phyloP scores from a whole-genome alignment of 1,140 invertebrate species.

The Melanaphis sacchari region DNA sequence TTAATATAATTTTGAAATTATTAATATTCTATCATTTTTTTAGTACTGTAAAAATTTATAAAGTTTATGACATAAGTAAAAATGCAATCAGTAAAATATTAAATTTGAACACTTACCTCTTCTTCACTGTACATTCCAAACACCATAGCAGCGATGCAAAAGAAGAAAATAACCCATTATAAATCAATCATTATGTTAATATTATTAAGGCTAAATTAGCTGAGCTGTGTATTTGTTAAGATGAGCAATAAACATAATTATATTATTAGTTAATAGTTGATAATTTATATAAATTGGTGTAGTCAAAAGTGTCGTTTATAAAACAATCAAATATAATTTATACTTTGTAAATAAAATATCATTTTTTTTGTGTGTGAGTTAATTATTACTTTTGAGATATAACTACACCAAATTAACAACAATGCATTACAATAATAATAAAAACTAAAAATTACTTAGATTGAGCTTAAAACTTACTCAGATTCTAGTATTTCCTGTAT shows the following conservation, averaged over 20 bases:
- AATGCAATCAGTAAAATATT: slow-evolving; percentile 6
- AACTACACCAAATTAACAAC: not conserved
- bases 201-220: slow-evolving; percentile 34
- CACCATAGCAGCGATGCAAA: slow-evolving; percentile 49
- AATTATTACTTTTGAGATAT: not conserved
- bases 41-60: not conserved
- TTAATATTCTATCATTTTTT: not conserved
- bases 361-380: not conserved
- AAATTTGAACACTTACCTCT: slow-evolving; percentile 49
- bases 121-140: slow-evolving; percentile 58
- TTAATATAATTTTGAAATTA: not conserved
- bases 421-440: not conserved
- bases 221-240: not conserved
- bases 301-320: not conserved
- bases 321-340: not conserved
- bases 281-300: not conserved
- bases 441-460: not conserved
- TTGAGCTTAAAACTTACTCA: slow-evolving; percentile 31
- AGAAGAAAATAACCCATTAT: slow-evolving; percentile 56
- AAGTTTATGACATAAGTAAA: not conserved
- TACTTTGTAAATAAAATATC: not conserved
- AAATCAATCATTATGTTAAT: slow-evolving; percentile 35
- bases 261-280: not conserved
- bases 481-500: slow-evolving; percentile 55
- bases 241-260: not conserved